These are phyloP conservation scores for Neopelma chrysocephalum DNA, from an alignment of 2,797 vertebrate species.

Conservation along the genomic window DNA sequence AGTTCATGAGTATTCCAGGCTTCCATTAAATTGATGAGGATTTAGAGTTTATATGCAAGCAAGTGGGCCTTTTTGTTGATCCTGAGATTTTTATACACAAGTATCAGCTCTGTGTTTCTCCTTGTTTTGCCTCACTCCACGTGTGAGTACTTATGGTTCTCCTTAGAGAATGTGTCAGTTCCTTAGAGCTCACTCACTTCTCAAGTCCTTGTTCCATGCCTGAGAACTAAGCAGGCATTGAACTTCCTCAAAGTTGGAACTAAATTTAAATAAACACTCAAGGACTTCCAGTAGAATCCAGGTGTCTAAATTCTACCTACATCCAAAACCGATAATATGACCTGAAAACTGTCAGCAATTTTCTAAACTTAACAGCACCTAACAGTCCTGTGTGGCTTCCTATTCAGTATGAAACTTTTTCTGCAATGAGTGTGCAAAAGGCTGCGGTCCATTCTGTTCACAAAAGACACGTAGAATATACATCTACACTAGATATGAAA, in stretches of 20 bases:
- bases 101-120: neutral
- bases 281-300: neutral
- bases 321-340: neutral
- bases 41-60: neutral
- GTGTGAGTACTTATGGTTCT: neutral
- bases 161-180: neutral
- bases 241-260: neutral
- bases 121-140: neutral
- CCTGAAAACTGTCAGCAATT: neutral
- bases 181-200: neutral
- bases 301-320: neutral
- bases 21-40: slow-evolving; percentile 26
- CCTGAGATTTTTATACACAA: neutral
- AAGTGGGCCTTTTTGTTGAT: neutral
- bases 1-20: neutral
- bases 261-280: neutral
- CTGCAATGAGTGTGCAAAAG: neutral
- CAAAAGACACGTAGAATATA: neutral
- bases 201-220: neutral
- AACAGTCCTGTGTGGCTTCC: neutral
- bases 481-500: neutral
- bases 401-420: neutral
- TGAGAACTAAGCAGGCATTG: neutral
- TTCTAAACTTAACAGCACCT: neutral
- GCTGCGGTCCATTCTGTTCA: neutral